Evolutionary conservation across 35 echinoderm and acorn worm species (phyloP).

Genomic region (Ophioderma brevispina): DNA sequence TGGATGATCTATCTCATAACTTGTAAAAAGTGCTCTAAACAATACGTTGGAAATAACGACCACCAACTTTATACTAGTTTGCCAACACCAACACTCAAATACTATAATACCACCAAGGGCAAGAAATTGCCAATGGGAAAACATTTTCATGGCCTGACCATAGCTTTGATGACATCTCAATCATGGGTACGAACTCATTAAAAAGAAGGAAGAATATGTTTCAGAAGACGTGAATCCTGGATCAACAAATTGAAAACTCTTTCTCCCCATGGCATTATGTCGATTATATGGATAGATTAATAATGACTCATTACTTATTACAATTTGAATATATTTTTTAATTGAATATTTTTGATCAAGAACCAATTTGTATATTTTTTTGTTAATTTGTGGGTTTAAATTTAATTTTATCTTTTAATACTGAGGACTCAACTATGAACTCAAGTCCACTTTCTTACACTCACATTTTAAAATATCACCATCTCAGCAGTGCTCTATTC

Average conservation of each 20-base stretch:
- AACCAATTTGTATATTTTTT: no score
- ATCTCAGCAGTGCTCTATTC: no score
- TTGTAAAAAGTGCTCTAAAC: slow-evolving; percentile 10
- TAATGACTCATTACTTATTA: no score
- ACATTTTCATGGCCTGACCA: not conserved
- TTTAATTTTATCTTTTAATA: no score
- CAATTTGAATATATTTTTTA: no score
- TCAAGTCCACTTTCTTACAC: no score
- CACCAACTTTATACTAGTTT: not conserved
- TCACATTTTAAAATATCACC: no score
- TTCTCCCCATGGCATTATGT: not conserved
- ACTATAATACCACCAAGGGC: not conserved
- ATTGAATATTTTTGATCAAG: no score
- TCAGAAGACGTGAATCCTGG: not conserved
- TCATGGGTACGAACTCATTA: not conserved
- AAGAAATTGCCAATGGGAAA: not conserved
- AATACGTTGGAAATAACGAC: not conserved
- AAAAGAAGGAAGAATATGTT: not conserved
- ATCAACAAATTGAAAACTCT: not conserved
- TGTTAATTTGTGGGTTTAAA: no score
- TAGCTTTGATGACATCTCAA: not conserved
- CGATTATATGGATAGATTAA: no score
- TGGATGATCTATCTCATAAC: slow-evolving; percentile 21
- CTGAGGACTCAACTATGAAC: no score
- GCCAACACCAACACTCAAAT: not conserved